Conservation (phyloP, 2,888 invertebrate species). For the Pyralis farinalis region DNA sequence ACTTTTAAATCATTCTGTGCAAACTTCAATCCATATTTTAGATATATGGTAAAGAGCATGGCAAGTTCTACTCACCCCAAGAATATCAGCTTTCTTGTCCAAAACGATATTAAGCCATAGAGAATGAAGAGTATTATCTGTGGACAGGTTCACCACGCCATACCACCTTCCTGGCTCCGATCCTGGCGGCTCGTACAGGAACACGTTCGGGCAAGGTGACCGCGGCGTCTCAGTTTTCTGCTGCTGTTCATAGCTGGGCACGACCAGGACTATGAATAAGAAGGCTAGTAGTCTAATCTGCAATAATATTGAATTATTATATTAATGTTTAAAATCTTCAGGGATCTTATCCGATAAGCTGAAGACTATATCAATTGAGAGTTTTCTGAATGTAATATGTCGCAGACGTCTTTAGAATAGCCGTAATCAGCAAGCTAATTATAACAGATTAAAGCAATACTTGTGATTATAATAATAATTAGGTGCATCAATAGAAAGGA, state of each 20-base stretch:
- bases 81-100: slow-evolving; percentile 80
- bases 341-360: too few relatives aligned
- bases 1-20: too few relatives aligned
- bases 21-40: too few relatives aligned
- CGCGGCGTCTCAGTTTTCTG: slow-evolving; percentile 33
- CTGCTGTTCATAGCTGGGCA: slow-evolving; percentile 49
- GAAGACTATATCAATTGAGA: too few relatives aligned
- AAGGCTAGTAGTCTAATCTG: slow-evolving; percentile 38
- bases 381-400: too few relatives aligned
- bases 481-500: too few relatives aligned
- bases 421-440: too few relatives aligned
- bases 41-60: too few relatives aligned
- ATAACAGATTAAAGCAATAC: too few relatives aligned
- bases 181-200: slow-evolving; percentile 77
- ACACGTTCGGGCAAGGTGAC: slow-evolving; percentile 82
- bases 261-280: slow-evolving; percentile 39
- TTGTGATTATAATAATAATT: too few relatives aligned
- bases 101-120: slow-evolving; percentile 81
- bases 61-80: slow-evolving; percentile 71
- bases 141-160: slow-evolving; percentile 79
- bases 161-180: slow-evolving; percentile 82
- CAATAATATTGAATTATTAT: slow-evolving; percentile 6
- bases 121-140: slow-evolving; percentile 79
- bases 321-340: too few relatives aligned
- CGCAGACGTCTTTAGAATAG: too few relatives aligned